Conservation (phyloP, 2,113 vertebrate genomes). For the Nipponia nippon region DNA sequence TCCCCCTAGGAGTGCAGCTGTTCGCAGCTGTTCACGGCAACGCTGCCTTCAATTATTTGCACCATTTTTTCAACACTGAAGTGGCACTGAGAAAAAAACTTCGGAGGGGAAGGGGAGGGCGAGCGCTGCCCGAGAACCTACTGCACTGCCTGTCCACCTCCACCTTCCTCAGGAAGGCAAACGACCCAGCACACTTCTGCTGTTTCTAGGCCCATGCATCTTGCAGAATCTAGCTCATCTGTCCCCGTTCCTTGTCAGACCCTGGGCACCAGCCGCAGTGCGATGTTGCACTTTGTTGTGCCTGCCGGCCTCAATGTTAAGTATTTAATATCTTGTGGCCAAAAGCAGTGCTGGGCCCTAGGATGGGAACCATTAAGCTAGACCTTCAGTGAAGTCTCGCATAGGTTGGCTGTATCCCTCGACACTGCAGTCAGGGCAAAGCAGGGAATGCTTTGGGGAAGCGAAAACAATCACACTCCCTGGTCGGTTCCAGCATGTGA, state of each 20-base stretch:
- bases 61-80: background rate
- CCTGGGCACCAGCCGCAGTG: background rate
- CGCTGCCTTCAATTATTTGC: background rate
- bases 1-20: background rate
- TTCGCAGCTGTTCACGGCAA: background rate
- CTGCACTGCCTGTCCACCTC: background rate
- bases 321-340: background rate
- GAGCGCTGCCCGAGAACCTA: background rate
- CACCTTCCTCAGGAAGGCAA: background rate
- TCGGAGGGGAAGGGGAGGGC: accelerated
- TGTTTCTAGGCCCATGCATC: background rate
- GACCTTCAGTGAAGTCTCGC: background rate
- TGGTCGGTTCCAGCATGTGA: background rate
- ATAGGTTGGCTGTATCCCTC: background rate
- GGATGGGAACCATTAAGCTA: background rate
- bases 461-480: background rate
- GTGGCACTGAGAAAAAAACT: background rate
- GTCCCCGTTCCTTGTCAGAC: background rate
- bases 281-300: background rate
- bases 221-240: background rate
- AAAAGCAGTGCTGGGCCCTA: background rate
- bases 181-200: background rate
- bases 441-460: background rate
- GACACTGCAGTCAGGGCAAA: background rate
- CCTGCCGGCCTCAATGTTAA: background rate